These are phyloP conservation scores for Vespertilio murinus DNA, from an alignment of 2,797 vertebrate genomes.

Conservation along the genomic window DNA sequence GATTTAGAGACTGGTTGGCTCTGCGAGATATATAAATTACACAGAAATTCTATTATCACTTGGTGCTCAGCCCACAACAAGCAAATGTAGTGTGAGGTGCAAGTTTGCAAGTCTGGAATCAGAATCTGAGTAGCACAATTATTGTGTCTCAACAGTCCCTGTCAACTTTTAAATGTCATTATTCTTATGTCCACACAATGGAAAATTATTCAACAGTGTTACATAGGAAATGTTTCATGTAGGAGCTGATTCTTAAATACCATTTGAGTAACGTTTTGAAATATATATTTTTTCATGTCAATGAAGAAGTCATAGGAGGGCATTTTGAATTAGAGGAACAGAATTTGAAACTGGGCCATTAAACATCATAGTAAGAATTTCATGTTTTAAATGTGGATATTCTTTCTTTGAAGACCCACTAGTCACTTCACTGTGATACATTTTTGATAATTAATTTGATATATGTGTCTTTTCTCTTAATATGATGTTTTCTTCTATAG, in stretches of 20 bases:
- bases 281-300: neutral
- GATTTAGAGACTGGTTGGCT: conserved; percentile 34
- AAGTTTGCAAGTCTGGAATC: neutral
- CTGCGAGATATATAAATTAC: conserved; percentile 11
- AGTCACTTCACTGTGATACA: neutral
- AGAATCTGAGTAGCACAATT: neutral
- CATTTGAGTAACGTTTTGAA: neutral
- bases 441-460: neutral
- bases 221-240: neutral
- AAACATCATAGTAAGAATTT: neutral
- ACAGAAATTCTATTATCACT: conserved; percentile 14
- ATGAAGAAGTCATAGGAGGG: neutral
- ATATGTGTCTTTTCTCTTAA: neutral
- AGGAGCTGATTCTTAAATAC: neutral
- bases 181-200: neutral
- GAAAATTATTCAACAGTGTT: neutral
- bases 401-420: neutral
- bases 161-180: neutral
- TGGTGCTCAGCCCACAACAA: neutral
- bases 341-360: neutral
- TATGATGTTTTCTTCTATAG: neutral
- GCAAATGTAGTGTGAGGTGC: neutral
- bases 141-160: neutral
- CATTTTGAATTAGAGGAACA: neutral
- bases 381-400: neutral